phyloP scores from a whole-genome alignment of 2,888 invertebrate genomes.

The Tipula vernalis region DNA sequence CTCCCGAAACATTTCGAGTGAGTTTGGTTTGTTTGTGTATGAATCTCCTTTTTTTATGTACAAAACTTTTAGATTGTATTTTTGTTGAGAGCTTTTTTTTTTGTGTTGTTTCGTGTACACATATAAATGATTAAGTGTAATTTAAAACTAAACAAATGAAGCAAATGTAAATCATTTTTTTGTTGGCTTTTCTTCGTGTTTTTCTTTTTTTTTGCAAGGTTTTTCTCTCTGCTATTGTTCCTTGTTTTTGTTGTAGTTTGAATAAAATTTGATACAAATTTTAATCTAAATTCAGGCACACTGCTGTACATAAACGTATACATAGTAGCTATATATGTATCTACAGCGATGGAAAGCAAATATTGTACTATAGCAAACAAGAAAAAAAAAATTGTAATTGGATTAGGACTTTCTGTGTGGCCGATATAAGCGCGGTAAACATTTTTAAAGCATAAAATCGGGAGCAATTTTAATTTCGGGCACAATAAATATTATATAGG shows the following conservation, averaged over 20 bases:
- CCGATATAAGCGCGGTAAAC: not conserved
- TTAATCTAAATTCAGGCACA: not conserved
- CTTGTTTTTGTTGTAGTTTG: not conserved
- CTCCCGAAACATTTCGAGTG: not conserved
- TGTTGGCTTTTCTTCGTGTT: not conserved
- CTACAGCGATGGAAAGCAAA: not conserved
- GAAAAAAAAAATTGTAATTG: not conserved
- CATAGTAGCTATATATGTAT: not conserved
- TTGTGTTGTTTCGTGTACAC: not conserved
- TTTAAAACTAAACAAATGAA: slow-evolving; percentile 4
- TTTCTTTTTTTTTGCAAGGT: not conserved
- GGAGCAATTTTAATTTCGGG: too few relatives aligned
- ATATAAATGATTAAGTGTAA: not conserved
- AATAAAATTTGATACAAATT: not conserved
- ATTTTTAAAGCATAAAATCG: not conserved
- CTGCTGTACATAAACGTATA: not conserved
- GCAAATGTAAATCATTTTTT: not conserved
- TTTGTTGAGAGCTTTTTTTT: not conserved
- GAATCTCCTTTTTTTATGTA: not conserved
- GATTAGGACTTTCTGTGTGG: not conserved
- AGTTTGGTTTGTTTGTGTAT: not conserved
- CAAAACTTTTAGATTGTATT: not conserved
- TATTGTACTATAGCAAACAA: too few relatives aligned
- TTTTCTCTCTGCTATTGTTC: not conserved
- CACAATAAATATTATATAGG: not conserved